phyloP scores from a whole-genome alignment of 2,888 invertebrate species.

The Poecilus cupreus region DNA sequence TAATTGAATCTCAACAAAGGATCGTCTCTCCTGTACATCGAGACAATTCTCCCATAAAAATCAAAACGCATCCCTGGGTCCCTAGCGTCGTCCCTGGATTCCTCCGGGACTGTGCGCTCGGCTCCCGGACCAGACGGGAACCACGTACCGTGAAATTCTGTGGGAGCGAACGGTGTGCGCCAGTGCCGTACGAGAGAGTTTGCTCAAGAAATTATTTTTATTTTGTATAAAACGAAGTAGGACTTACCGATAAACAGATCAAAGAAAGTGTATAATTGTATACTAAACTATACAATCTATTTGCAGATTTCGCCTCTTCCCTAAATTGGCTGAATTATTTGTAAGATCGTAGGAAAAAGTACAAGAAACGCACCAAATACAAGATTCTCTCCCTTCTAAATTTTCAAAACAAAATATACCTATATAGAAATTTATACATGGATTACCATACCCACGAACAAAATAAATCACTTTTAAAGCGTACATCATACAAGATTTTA shows the following conservation, averaged over 20 bases:
- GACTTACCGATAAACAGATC: background rate
- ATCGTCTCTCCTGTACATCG: background rate
- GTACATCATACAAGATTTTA: no score
- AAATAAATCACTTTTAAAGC: no score
- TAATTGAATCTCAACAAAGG: conserved; percentile 52
- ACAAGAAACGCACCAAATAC: no score
- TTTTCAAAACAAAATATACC: no score
- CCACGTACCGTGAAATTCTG: conserved; percentile 31
- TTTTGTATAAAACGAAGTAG: background rate
- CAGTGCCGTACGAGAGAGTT: background rate
- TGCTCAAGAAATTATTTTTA: background rate
- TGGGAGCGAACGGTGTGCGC: background rate
- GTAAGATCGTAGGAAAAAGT: no score
- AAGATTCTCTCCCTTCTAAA: no score
- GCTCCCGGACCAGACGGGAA: background rate
- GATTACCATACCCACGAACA: no score
- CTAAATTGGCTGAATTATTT: no score
- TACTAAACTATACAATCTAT: no score
- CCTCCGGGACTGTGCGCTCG: conserved; percentile 5
- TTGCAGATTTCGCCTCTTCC: no score
- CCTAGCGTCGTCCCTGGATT: background rate
- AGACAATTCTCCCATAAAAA: conserved; percentile 54
- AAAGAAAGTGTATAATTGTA: no score
- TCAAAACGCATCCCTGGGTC: conserved; percentile 46
- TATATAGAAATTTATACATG: no score